Base-by-base conservation (phyloP, 2,888 invertebrate species). In the Tanypteryx hageni region DNA sequence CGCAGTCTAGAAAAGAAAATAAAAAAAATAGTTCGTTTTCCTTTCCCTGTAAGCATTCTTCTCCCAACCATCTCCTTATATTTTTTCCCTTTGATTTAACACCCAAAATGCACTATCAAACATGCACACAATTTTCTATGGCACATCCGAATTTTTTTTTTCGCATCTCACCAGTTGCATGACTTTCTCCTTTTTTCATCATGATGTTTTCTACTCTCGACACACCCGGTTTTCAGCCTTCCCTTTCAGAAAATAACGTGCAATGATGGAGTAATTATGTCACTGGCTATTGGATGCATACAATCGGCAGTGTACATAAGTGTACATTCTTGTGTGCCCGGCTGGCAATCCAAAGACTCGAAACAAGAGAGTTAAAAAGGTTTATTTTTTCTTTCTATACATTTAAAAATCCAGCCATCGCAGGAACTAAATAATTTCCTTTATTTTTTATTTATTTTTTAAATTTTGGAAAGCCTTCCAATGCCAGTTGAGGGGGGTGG, bases 11-110 rank as follows among this genome's bases (percentile, higher is more conserved):
- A 89, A 89, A 89, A 89, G 89, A 89, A 89, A 89, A 89, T 89
- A 89, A 89, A 89, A 89, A 89, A 89, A 89, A 89, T 89, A 89
- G 89, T 89, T 89, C 89, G 64, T 89, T 89, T 89, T 89, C 89
- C 64, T 89, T 64, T 64, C 89, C 89, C 76, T 10, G n/a, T 89
- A n/a, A 22, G 64, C 64, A 64, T 68, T 89, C 64, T 89, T 14
- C 44, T 18, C 56, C 61, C 44, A 89, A 27, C 27, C 56, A 89
- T 16, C 31, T 83, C 56, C n/a, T n/a, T 44, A 44, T 44, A 44
- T 44, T 44, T 44, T 44, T 44, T 44, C 5, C 57, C 83, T 83
- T 57, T 83, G 18, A 57, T 83, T 56, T 18, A 83, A 83, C 83
- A 83, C 83, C 83, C 89, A 89, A 27, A 89, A 31, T 64, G 56